phyloP scores from a whole-genome alignment of 2,113 vertebrate species.

The Anarhynchus alexandrinus region DNA sequence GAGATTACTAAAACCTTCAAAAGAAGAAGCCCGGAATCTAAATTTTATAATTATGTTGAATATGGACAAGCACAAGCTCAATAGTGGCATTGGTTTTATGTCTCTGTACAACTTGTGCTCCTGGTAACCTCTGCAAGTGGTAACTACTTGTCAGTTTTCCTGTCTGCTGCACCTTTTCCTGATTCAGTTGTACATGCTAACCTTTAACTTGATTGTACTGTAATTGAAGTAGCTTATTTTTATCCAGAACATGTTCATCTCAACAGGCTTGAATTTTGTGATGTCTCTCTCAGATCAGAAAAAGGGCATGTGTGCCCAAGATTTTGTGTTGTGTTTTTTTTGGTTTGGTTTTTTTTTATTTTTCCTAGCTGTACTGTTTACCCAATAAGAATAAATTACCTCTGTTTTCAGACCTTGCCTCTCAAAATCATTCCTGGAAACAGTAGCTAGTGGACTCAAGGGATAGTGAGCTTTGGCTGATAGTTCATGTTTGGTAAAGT shows the following conservation, averaged over 20 bases:
- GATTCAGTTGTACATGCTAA: not conserved
- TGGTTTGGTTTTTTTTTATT: not conserved
- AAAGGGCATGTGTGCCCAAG: not conserved
- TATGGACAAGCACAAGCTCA: not conserved
- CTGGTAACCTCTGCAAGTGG: not conserved
- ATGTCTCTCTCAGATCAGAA: not conserved
- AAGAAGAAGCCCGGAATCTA: not conserved
- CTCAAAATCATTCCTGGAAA: not conserved
- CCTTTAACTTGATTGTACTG: not conserved
- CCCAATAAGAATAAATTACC: not conserved
- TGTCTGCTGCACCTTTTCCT: not conserved
- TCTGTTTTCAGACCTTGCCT: not conserved
- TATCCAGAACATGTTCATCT: not conserved
- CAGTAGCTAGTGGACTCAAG: not conserved
- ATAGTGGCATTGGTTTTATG: not conserved
- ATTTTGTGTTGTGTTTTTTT: not conserved
- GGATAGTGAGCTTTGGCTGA: not conserved
- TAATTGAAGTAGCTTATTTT: not conserved
- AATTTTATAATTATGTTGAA: not conserved
- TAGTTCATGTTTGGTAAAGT: not conserved
- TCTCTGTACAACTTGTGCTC: not conserved
- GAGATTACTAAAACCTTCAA: not conserved
- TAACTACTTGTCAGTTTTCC: not conserved
- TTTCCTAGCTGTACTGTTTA: not conserved
- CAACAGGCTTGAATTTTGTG: not conserved